phyloP scores from a whole-genome alignment of 2,888 invertebrate species.

The Priocnemis perturbator region DNA sequence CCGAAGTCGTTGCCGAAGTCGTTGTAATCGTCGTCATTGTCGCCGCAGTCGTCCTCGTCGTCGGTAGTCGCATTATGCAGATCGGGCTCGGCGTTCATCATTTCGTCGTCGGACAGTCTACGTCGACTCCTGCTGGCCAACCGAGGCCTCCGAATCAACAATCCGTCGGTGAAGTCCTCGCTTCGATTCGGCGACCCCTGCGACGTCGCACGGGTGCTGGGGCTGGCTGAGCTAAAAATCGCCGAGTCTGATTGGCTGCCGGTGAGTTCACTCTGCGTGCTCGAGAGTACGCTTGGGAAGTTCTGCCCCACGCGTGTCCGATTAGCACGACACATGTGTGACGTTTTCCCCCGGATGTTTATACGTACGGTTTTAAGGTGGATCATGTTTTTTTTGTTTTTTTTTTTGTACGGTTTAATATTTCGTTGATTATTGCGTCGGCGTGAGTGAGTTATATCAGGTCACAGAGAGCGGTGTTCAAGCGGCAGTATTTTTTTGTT shows the following conservation, averaged over 20 bases:
- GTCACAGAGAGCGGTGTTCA: neutral
- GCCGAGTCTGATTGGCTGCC: slow-evolving; percentile 71
- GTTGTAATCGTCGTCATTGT: neutral
- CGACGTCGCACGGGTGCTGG: slow-evolving; percentile 40
- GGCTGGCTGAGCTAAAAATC: slow-evolving; percentile 72
- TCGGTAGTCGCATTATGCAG: slow-evolving; percentile 16
- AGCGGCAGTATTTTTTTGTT: slow-evolving; percentile 31
- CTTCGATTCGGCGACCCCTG: slow-evolving; percentile 18
- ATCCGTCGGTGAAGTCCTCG: slow-evolving; percentile 30
- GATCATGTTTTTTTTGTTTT: too few relatives aligned
- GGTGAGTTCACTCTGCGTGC: slow-evolving; percentile 43
- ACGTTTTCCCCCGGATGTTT: neutral
- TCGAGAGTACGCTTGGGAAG: slow-evolving; percentile 29
- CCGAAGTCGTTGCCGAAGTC: neutral
- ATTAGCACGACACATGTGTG: slow-evolving; percentile 6
- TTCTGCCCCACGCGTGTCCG: slow-evolving; percentile 31
- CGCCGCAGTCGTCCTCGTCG: neutral
- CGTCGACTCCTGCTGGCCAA: neutral
- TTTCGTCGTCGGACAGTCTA: neutral
- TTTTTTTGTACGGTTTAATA: slow-evolving; percentile 16
- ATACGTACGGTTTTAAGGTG: slow-evolving; percentile 6
- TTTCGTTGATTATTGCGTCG: too few relatives aligned
- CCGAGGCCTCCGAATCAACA: neutral
- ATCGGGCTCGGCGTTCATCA: neutral
- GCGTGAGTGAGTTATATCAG: too few relatives aligned